Percentiles rank a stretch among this genome's conserved stretches.
These are phyloP conservation scores for Corydoras maculifer DNA, from an alignment of 2,113 vertebrate species.

Conservation along the genomic window DNA sequence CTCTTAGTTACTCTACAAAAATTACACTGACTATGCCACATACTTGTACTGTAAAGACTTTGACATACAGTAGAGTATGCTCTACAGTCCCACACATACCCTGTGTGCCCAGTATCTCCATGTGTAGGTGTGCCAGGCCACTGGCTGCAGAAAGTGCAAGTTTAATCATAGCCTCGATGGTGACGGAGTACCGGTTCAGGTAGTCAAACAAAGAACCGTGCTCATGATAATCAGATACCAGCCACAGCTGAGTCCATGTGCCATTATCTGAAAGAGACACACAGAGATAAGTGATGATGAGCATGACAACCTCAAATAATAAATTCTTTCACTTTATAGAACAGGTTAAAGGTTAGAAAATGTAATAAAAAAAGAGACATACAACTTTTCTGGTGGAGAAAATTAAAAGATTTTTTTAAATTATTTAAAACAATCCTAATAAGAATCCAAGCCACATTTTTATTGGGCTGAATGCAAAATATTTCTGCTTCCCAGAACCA, in stretches of 20 bases:
- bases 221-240: slow-evolving; percentile 93
- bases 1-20: neutral
- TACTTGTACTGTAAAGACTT: neutral
- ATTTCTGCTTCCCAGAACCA: no score
- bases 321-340: no score
- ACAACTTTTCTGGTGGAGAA: no score
- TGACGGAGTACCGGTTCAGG: slow-evolving; percentile 86
- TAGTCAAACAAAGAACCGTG: slow-evolving; percentile 93
- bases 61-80: neutral
- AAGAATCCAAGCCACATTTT: no score
- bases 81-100: slow-evolving; percentile 59
- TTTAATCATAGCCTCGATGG: slow-evolving; percentile 90
- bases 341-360: no score
- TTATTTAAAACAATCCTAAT: no score
- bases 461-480: no score
- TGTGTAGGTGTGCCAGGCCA: slow-evolving; percentile 89
- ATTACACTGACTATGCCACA: neutral
- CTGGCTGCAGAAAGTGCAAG: slow-evolving; percentile 87
- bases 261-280: slow-evolving; percentile 76
- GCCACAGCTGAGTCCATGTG: slow-evolving; percentile 94
- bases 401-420: no score
- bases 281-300: neutral
- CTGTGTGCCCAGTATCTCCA: slow-evolving; percentile 98
- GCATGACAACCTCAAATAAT: neutral
- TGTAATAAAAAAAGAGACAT: no score